Percentiles rank a stretch among this genome's conserved stretches.
phyloP scores from a whole-genome alignment of 2,797 vertebrate species.

The Poecilia wingei region DNA sequence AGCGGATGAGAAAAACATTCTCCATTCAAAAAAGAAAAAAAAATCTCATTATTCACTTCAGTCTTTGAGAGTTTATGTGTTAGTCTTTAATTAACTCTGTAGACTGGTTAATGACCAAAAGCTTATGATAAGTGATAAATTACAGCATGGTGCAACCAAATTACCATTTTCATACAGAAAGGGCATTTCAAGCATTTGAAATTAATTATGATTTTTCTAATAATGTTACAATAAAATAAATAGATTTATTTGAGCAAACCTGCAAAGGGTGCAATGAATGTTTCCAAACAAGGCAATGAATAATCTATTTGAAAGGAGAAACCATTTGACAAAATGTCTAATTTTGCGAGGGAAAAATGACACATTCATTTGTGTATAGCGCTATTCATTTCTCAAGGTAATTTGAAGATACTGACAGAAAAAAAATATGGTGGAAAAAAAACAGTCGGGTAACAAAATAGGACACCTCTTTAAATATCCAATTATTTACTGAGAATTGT shows the following conservation, averaged over 20 bases:
- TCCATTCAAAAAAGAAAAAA: conserved; percentile 12
- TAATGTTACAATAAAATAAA: neutral
- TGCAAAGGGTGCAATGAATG: neutral
- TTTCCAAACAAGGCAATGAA: neutral
- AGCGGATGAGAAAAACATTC: conserved; percentile 45
- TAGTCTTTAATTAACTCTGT: conserved; percentile 64
- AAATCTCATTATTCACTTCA: conserved; percentile 53
- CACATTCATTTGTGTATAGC: neutral
- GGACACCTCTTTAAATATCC: neutral
- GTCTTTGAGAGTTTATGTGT: conserved; percentile 64
- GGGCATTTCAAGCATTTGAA: neutral
- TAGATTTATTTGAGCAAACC: neutral
- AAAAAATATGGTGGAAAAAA: neutral
- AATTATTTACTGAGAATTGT: neutral
- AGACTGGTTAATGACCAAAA: conserved; percentile 56
- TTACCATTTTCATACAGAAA: conserved; percentile 8
- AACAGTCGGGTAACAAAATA: neutral
- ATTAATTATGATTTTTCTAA: neutral
- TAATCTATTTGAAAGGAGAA: neutral
- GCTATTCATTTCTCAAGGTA: conserved; percentile 3
- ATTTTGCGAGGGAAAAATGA: neutral
- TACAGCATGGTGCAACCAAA: conserved; percentile 34
- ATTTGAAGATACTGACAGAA: neutral
- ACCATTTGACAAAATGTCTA: neutral
- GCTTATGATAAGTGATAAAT: conserved; percentile 55